phyloP scores from a whole-genome alignment of 2,888 invertebrate species.

The Pseudococcus viburni region DNA sequence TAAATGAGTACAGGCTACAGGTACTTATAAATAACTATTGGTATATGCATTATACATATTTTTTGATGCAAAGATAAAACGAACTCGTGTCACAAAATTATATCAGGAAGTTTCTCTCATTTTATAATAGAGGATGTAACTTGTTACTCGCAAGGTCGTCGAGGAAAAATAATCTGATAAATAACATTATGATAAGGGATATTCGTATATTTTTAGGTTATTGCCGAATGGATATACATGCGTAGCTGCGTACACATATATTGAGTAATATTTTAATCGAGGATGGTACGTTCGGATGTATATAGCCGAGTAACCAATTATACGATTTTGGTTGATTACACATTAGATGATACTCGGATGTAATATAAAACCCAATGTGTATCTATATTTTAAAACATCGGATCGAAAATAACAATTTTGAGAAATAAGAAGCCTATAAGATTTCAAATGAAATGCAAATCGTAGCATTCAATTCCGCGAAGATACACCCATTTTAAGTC shows the following conservation, averaged over 20 bases:
- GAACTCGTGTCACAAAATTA: background rate
- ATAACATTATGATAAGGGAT: background rate
- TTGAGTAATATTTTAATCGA: conserved; percentile 15
- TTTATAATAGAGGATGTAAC: conserved; percentile 13
- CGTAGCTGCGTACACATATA: no score
- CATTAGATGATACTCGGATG: background rate
- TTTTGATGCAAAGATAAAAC: background rate
- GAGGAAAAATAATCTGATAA: conserved; percentile 30
- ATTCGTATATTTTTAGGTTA: background rate
- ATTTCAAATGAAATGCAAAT: background rate
- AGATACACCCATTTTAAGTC: background rate
- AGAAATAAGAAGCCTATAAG: background rate
- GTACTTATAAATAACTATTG: no score
- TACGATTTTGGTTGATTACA: background rate
- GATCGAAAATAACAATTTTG: background rate
- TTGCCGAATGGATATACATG: background rate
- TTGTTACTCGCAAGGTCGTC: background rate
- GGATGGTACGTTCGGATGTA: background rate
- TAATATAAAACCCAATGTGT: background rate
- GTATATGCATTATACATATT: background rate
- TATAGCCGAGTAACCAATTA: no score
- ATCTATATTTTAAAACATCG: no score
- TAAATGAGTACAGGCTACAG: no score
- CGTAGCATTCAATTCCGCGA: background rate
- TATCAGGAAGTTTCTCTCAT: background rate